Conservation (phyloP, 2,888 invertebrate genomes). For the Conops quadrifasciatus region DNA sequence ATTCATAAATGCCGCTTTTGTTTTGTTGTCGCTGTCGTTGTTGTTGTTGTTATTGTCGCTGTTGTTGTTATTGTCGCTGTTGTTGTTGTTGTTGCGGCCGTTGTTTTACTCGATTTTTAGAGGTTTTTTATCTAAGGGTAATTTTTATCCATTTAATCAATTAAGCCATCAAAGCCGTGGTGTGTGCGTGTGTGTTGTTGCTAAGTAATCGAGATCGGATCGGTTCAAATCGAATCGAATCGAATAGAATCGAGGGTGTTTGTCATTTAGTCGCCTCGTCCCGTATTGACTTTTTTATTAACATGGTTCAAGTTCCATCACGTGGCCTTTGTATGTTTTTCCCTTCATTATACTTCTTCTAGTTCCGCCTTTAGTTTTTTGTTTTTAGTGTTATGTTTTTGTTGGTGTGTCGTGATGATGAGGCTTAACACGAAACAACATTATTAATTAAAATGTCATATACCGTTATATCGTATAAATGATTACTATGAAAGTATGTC, state of each 20-base stretch:
- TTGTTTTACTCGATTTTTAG: too few species aligned
- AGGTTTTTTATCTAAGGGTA: slow-evolving; percentile 43
- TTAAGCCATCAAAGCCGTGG: slow-evolving; percentile 55
- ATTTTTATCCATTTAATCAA: slow-evolving; percentile 61
- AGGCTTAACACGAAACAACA: slow-evolving; percentile 36
- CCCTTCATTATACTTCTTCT: slow-evolving; percentile 34
- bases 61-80: too few species aligned
- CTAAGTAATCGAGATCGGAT: not conserved
- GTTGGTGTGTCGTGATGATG: too few species aligned
- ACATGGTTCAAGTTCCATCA: slow-evolving; percentile 40
- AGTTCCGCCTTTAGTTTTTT: too few species aligned
- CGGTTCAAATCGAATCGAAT: slow-evolving; percentile 11
- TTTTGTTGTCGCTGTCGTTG: not conserved
- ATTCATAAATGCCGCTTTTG: slow-evolving; percentile 4
- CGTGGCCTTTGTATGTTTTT: slow-evolving; percentile 48
- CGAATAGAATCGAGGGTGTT: slow-evolving; percentile 22
- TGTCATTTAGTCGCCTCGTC: slow-evolving; percentile 25
- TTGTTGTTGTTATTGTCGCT: slow-evolving; percentile 18
- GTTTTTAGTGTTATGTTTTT: too few species aligned
- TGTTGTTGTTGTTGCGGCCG: slow-evolving; percentile 21
- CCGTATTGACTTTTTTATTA: slow-evolving; percentile 44
- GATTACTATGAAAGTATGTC: slow-evolving; percentile 39
- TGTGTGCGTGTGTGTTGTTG: slow-evolving; percentile 5
- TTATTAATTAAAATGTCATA: slow-evolving; percentile 56
- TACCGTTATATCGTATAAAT: slow-evolving; percentile 55